Conservation (phyloP, 2,888 invertebrate genomes). For the Cryptocheilus praepositus region DNA sequence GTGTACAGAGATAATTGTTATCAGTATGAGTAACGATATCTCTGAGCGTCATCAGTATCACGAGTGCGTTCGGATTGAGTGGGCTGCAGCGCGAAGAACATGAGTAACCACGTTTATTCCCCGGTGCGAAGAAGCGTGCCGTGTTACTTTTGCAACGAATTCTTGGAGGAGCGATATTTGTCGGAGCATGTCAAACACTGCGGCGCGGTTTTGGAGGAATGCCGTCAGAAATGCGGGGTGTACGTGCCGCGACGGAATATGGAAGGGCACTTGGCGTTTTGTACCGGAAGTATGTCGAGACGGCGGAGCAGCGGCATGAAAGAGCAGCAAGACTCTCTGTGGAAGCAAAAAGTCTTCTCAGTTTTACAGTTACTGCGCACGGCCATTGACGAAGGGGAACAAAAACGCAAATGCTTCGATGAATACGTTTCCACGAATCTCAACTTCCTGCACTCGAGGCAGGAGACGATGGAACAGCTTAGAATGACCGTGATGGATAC, state of each 20-base stretch:
- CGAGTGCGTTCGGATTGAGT: background rate
- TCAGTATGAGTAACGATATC: constrained; percentile 32
- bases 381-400: constrained; percentile 54
- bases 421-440: constrained; percentile 47
- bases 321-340: constrained; percentile 59
- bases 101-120: constrained; percentile 51
- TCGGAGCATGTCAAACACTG: constrained; percentile 82
- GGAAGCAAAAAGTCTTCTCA: constrained; percentile 61
- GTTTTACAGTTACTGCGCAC: constrained; percentile 56
- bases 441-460: constrained; percentile 44
- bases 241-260: constrained; percentile 82
- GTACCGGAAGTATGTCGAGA: constrained; percentile 43
- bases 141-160: constrained; percentile 70
- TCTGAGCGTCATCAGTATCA: constrained; percentile 28
- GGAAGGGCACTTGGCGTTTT: constrained; percentile 77
- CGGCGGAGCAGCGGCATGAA: constrained; percentile 16
- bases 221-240: constrained; percentile 82
- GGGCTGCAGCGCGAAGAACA: constrained; percentile 24
- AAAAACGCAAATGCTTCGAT: constrained; percentile 51
- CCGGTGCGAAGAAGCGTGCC: constrained; percentile 49
- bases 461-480: constrained; percentile 51
- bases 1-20: constrained; percentile 47
- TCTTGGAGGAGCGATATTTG: constrained; percentile 57
- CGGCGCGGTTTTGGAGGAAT: constrained; percentile 84
- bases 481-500: constrained; percentile 48